These are phyloP conservation scores for Hypanus sabinus DNA, from an alignment of 2,113 vertebrate genomes.

Conservation along the genomic window DNA sequence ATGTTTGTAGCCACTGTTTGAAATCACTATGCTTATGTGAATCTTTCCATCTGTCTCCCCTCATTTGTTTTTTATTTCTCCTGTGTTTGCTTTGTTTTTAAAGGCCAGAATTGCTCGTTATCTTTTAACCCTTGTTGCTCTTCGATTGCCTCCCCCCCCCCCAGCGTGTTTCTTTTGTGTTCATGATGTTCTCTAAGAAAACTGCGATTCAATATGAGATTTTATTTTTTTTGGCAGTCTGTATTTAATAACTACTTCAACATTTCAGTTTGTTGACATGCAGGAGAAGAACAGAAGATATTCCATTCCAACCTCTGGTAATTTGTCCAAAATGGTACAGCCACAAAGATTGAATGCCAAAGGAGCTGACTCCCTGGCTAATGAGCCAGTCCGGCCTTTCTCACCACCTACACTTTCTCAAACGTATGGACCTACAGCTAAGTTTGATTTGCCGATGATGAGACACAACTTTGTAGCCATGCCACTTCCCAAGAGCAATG, in stretches of 20 bases:
- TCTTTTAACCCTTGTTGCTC: background rate
- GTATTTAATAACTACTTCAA: background rate
- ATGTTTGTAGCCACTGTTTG: too few relatives aligned
- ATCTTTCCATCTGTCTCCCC: background rate
- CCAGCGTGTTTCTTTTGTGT: background rate
- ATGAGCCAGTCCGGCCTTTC: background rate
- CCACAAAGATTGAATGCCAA: too few relatives aligned
- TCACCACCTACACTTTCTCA: background rate
- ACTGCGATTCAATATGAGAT: background rate
- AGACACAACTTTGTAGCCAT: slow-evolving; percentile 46
- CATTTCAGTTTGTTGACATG: background rate
- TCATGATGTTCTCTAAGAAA: too few relatives aligned
- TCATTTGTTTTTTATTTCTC: background rate
- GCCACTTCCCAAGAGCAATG: slow-evolving; percentile 42
- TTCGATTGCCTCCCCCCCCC: background rate
- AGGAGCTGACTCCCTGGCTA: too few relatives aligned
- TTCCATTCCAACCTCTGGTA: background rate
- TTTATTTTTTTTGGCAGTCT: background rate
- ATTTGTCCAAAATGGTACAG: too few relatives aligned
- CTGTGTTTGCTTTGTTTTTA: background rate
- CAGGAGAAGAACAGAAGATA: background rate
- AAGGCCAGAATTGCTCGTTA: background rate
- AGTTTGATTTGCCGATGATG: background rate
- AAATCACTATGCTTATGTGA: too few relatives aligned
- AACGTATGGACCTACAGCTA: slow-evolving; percentile 24